Evolutionary conservation across 2,888 invertebrate species (phyloP), one percentile per base, ranked within the genome.

Genomic region (Lasioglossum morio): DNA sequence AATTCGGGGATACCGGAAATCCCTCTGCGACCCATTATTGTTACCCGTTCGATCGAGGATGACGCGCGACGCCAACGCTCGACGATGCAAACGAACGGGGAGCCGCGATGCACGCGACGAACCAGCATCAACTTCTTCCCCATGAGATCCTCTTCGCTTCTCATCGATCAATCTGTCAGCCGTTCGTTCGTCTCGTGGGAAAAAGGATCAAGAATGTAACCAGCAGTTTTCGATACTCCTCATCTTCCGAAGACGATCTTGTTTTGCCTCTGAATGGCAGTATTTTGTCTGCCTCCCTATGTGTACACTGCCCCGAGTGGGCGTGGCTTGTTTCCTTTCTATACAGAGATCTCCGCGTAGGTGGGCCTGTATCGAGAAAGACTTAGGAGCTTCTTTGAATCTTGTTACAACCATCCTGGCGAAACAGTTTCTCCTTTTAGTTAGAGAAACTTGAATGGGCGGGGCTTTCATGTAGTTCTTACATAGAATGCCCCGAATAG

Each of bases 1-100:
- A 82, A 82, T 74, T 74, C 69, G 23, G 23, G 19, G 60, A 77
- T 57, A 46, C 40, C 10, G 76, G n/a, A 69, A 66, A 37, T 66
- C 66, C 66, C 66, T 34, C 34, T 23, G 66, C 66, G n/a, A 48
- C 37, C 79, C n/a, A 8, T 63, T 60, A 27, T 72, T 72, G 46
- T 72, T 12, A 0, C 43, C 23, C 63, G 37, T 46, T 73, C 63
- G n/a, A 23, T 40, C n/a, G 30, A 23, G 14, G 27, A 19, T 70
- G 53, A 72, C 53, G 14, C 23, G 53, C 72, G 27, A 72, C 72
- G 70, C 66, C 66, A 16, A 63, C 16, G 60, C 27, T 30, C 30
- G 27, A 16, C 30, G 60, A 63, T 30, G 16, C 27, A 27, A 30
- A 30, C 27, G 14, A 16, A 30, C 60, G 5, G 16, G 5, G 7